These are phyloP conservation scores for Scaptomyza hsui DNA, from an alignment of 1,140 invertebrate species.

Conservation along the genomic window DNA sequence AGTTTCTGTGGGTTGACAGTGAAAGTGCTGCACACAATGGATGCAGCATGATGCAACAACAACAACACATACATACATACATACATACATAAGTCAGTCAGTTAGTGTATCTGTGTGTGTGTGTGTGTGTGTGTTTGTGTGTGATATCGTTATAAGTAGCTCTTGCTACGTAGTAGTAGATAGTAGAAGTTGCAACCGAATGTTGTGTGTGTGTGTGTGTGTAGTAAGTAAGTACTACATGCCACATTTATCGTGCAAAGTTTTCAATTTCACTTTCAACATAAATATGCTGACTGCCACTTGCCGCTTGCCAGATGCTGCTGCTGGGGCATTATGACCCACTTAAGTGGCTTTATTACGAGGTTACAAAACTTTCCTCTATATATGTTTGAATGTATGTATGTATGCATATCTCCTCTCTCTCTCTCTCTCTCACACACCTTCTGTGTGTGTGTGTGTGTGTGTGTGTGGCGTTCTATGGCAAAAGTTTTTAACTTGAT, in stretches of 20 bases:
- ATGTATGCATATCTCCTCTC: slow-evolving; percentile 18
- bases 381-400: background rate
- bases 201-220: background rate
- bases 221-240: slow-evolving; percentile 3
- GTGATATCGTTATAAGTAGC: slow-evolving; percentile 15
- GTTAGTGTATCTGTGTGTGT: slow-evolving; percentile 16
- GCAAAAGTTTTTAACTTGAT: slow-evolving; percentile 78
- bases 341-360: slow-evolving; percentile 83
- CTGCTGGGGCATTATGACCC: slow-evolving; percentile 74
- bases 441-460: background rate
- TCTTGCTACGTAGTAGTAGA: slow-evolving; percentile 1
- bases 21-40: slow-evolving; percentile 59
- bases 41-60: slow-evolving; percentile 2
- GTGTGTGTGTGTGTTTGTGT: slow-evolving; percentile 16
- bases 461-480: slow-evolving; percentile 32
- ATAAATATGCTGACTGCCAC: slow-evolving; percentile 64
- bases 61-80: slow-evolving; percentile 14
- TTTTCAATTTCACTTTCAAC: slow-evolving; percentile 81
- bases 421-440: background rate
- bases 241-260: slow-evolving; percentile 68
- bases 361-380: slow-evolving; percentile 74
- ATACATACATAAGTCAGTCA: slow-evolving; percentile 24
- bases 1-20: slow-evolving; percentile 69
- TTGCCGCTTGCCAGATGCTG: slow-evolving; percentile 6
- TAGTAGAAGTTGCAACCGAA: slow-evolving; percentile 3